These are phyloP conservation scores for Lathronympha strigana DNA, from an alignment of 2,888 invertebrate genomes.

Conservation along the genomic window DNA sequence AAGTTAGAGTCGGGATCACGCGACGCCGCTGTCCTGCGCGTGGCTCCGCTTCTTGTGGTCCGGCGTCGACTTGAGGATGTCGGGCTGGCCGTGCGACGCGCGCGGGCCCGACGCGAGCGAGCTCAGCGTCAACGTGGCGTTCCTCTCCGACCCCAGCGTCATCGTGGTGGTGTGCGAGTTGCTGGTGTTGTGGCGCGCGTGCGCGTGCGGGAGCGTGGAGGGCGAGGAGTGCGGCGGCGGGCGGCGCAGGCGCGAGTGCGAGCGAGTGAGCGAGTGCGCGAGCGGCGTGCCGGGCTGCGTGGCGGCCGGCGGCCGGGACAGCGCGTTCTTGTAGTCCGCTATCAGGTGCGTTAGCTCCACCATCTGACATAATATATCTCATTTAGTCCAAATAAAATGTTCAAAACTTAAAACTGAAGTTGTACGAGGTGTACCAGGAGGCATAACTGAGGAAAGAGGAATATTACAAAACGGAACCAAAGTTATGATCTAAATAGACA, in stretches of 20 bases:
- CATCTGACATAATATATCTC: constrained; percentile 84
- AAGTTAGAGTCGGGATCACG: constrained; percentile 60
- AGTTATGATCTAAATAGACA: too few species aligned
- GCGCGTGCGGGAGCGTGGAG: constrained; percentile 53
- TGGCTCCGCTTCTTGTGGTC: constrained; percentile 86
- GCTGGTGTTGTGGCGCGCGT: constrained; percentile 81
- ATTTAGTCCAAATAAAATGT: too few species aligned
- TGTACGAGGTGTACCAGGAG: too few species aligned
- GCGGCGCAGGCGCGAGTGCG: constrained; percentile 76
- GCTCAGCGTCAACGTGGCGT: constrained; percentile 66
- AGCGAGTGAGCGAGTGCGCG: constrained; percentile 85
- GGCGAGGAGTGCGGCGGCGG: constrained; percentile 55
- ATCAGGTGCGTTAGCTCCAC: constrained; percentile 95
- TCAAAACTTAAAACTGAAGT: too few species aligned
- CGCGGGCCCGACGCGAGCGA: constrained; percentile 69
- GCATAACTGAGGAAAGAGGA: too few species aligned
- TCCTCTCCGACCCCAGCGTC: constrained; percentile 73
- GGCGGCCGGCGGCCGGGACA: constrained; percentile 86
- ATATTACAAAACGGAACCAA: too few species aligned
- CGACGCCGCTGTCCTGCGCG: constrained; percentile 71
- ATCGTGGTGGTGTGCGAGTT: constrained; percentile 84
- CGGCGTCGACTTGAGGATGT: constrained; percentile 93
- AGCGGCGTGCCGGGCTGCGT: constrained; percentile 90
- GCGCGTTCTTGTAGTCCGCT: constrained; percentile 97
- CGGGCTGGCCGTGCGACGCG: constrained; percentile 87